Evolutionary conservation across 1,140 invertebrate genomes (phyloP), one percentile per base, ranked within the genome.

Genomic region (Brachionus rotundiformis): DNA sequence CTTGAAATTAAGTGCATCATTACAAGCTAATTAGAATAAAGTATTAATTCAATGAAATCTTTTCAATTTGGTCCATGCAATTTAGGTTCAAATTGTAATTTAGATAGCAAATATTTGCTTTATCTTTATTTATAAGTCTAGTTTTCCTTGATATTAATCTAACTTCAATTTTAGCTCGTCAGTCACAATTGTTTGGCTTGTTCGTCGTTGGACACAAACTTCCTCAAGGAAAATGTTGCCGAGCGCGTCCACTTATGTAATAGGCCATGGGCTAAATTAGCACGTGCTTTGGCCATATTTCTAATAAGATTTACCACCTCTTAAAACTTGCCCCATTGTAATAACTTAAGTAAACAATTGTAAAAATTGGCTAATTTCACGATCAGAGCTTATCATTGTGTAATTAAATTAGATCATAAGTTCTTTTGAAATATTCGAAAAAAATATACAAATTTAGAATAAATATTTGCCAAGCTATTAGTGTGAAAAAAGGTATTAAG

Each of bases 21-120:
- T 44, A 44, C 16, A 44, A 73, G 39, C 68, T 73, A 73, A 73
- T 73, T 73, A 41, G 39, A 73, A 25, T 25, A 73, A 73, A 73
- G 68, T 73, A 73, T 73, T 73, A 73, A 73, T 73, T 73, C 68
- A 73, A 47, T 73, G 68, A 73, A 73, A 73, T 73, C 39, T 73
- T 73, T 31, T 65, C 11, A 29, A 27, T 65, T 54, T 54, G 23
- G 47, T 54, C 47, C 47, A 54, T 54, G 47, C 19, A 54, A 54
- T 54, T 54, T 54, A 8, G 47, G 47, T 23, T 63, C 61, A 29
- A 29, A n/a, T 33, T 63, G 25, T 68, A 33, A 36, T 68, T 68
- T 68, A 68, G 63, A 68, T 68, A 68, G 31, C 63, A 68, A 68
- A 68, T 68, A 68, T 68, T 68, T 68, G 31, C 31, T 68, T 63